phyloP scores from a whole-genome alignment of 2,113 vertebrate species.

The Oryzias woworae region DNA sequence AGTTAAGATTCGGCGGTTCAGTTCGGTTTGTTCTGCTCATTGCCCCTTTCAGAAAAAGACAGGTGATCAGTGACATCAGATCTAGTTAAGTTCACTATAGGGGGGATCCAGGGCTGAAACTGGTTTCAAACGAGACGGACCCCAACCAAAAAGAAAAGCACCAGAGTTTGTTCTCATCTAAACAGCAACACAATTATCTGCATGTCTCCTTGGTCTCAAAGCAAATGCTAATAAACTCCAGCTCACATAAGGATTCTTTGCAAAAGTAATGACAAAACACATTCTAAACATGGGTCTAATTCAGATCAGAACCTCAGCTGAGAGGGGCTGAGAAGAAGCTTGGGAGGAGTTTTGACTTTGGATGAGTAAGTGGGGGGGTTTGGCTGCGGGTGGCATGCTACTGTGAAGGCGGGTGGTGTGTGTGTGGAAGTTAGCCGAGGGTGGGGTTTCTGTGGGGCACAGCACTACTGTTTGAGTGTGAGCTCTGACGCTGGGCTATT shows the following conservation, averaged over 20 bases:
- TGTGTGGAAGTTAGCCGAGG: conserved; percentile 10
- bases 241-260: conserved; percentile 22
- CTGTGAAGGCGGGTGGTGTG: not conserved
- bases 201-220: conserved; percentile 9
- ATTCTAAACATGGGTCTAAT: conserved; percentile 43
- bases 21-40: no score
- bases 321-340: not conserved
- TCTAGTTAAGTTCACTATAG: no score
- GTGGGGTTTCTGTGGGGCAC: conserved; percentile 20
- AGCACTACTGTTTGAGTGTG: conserved; percentile 62
- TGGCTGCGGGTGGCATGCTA: conserved; percentile 25
- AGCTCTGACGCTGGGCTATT: conserved; percentile 65
- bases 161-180: not conserved
- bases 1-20: no score
- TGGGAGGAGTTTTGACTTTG: not conserved
- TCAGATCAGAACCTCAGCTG: not conserved
- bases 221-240: conserved; percentile 27
- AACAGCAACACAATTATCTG: conserved; percentile 32
- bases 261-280: conserved; percentile 13
- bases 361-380: not conserved
- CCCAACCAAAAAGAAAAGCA: no score
- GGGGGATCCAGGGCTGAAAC: no score
- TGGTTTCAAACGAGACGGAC: no score
- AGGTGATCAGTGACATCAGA: no score
- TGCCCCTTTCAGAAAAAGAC: no score